Evolutionary conservation across 2,113 vertebrate genomes (phyloP).

Genomic region (Drymodes brunneopygia): DNA sequence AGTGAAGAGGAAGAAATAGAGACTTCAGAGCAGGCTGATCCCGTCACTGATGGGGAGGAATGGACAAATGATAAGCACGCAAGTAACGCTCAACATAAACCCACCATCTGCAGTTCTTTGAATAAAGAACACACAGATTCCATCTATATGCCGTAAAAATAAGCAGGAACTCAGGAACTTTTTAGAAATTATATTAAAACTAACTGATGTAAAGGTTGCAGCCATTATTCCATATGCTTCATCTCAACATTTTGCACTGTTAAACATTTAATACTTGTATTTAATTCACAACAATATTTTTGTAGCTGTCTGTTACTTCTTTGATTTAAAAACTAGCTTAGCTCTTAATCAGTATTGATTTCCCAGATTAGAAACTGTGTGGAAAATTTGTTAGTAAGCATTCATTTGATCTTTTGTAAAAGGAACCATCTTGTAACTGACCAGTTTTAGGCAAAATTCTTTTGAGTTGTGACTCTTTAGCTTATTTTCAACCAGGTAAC

Average conservation of each 20-base stretch:
- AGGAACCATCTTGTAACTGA: slow-evolving; percentile 32
- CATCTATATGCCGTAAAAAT: slow-evolving; percentile 24
- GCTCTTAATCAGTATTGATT: slow-evolving; percentile 57
- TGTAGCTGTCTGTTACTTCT: slow-evolving; percentile 66
- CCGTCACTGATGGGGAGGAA: slow-evolving; percentile 56
- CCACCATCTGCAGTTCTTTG: slow-evolving; percentile 10
- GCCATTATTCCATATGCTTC: slow-evolving; percentile 70
- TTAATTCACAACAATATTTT: slow-evolving; percentile 71
- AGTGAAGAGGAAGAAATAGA: slow-evolving; percentile 86
- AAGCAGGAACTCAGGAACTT: slow-evolving; percentile 73
- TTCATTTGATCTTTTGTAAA: slow-evolving; percentile 36
- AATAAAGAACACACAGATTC: slow-evolving; percentile 58
- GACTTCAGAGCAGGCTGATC: slow-evolving; percentile 73
- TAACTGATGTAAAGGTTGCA: slow-evolving; percentile 66
- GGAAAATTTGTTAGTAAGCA: slow-evolving; percentile 10
- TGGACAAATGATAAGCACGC: slow-evolving; percentile 61
- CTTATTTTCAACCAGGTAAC: slow-evolving; percentile 14
- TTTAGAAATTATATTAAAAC: slow-evolving; percentile 32
- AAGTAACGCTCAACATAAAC: slow-evolving; percentile 38
- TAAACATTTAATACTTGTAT: slow-evolving; percentile 67
- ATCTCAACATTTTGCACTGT: slow-evolving; percentile 79
- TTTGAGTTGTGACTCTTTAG: neutral
- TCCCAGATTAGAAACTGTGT: slow-evolving; percentile 34
- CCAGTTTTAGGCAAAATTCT: slow-evolving; percentile 18
- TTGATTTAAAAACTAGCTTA: slow-evolving; percentile 57